Evolutionary conservation across 2,113 vertebrate species (phyloP).

Genomic region (Anhinga anhinga): DNA sequence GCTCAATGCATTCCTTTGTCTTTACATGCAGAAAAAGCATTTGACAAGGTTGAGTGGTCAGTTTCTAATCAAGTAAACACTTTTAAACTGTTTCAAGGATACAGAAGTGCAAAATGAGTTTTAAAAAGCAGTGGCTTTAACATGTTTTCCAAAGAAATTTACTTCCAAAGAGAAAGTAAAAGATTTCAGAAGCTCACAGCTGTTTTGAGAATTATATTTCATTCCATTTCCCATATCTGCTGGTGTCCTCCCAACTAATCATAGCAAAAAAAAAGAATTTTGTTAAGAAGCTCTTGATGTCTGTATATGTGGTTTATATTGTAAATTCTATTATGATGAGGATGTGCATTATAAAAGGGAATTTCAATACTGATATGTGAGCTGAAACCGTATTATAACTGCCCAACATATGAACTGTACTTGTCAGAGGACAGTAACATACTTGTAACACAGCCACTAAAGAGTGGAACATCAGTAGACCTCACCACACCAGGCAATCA

Average conservation of each 20-base stretch:
- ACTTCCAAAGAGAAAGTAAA: background rate
- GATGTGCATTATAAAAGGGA: background rate
- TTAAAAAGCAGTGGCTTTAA: background rate
- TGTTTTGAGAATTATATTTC: background rate
- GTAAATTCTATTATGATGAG: background rate
- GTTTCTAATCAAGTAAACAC: conserved; percentile 56
- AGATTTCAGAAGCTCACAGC: background rate
- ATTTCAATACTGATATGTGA: background rate
- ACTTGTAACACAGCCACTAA: rapidly evolving
- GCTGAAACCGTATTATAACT: background rate
- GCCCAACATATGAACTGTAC: rapidly evolving
- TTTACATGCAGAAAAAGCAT: conserved; percentile 21
- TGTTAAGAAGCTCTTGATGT: background rate
- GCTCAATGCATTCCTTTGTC: conserved; percentile 41
- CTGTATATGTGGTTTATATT: background rate
- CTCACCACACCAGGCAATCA: rapidly evolving
- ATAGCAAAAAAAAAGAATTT: background rate
- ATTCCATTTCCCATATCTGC: background rate
- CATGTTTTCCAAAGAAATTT: background rate
- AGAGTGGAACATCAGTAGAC: background rate
- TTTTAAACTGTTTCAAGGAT: conserved; percentile 36
- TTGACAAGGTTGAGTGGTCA: conserved; percentile 64
- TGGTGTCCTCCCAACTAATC: background rate
- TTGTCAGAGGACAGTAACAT: background rate
- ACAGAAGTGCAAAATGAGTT: conserved; percentile 11